phyloP scores from a whole-genome alignment of 2,888 invertebrate species.

The Salticus scenicus region DNA sequence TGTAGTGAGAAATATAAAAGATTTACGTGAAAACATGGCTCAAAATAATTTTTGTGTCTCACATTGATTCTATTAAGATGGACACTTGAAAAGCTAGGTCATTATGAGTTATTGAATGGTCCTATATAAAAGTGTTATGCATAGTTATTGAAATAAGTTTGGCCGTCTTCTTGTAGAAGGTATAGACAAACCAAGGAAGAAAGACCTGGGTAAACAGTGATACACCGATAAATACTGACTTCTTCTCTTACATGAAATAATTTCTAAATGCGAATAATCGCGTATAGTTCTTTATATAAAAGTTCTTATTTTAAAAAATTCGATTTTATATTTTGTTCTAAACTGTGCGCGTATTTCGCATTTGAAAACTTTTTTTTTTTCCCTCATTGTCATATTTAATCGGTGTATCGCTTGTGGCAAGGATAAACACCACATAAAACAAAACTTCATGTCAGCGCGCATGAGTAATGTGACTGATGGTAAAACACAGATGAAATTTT shows the following conservation, averaged over 20 bases:
- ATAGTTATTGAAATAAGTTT: conserved; percentile 19
- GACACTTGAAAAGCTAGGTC: background rate
- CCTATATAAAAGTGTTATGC: conserved; percentile 46
- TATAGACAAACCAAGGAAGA: conserved; percentile 26
- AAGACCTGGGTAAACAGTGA: conserved; percentile 33
- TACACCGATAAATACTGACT: conserved; percentile 18
- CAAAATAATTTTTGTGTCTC: background rate
- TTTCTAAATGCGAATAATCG: no score
- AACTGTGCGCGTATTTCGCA: no score
- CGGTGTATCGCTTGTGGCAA: conserved; percentile 19
- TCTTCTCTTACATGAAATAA: no score
- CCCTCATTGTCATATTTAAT: background rate
- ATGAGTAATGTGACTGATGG: conserved; percentile 45
- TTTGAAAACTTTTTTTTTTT: no score
- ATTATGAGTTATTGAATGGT: conserved; percentile 12
- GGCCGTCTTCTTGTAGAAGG: background rate
- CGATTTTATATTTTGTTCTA: no score
- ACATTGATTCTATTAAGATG: background rate
- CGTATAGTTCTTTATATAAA: no score
- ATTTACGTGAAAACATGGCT: background rate
- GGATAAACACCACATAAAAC: conserved; percentile 21
- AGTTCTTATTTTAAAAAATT: background rate
- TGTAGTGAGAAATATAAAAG: background rate
- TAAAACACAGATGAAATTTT: conserved; percentile 30
- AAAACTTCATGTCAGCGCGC: conserved; percentile 42